A percentile compares a stretch with the other conserved stretches of the same genome.
Evolutionary conservation across 2,797 vertebrate genomes (phyloP).

Genomic region (Platalea minor): DNA sequence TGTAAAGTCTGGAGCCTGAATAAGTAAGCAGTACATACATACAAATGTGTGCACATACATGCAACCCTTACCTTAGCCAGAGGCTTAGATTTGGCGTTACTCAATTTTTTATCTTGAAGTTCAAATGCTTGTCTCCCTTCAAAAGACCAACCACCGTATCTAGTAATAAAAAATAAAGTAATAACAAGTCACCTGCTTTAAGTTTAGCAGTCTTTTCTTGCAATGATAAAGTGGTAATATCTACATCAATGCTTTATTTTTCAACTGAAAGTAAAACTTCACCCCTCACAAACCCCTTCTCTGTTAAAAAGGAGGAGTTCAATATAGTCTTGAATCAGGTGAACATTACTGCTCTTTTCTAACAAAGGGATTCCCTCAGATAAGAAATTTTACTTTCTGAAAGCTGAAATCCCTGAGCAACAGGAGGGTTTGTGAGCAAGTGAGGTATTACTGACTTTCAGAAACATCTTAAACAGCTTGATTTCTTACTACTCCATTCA

Average conservation of each 20-base stretch:
- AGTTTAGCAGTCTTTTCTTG: neutral
- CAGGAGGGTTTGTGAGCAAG: neutral
- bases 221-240: neutral
- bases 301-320: neutral
- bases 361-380: neutral
- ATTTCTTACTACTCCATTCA: neutral
- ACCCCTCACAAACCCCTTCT: neutral
- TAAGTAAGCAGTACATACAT: neutral
- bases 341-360: neutral
- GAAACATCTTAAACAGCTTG: neutral
- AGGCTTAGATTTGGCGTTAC: neutral
- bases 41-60: neutral
- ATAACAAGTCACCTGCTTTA: neutral
- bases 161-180: constrained; percentile 9
- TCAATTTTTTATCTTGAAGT: neutral
- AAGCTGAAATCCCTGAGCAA: neutral
- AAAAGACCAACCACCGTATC: constrained; percentile 78
- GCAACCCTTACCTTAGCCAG: constrained; percentile 69
- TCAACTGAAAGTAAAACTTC: neutral
- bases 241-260: neutral
- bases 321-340: neutral
- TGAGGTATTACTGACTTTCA: neutral
- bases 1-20: neutral
- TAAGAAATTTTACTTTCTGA: neutral
- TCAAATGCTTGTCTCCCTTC: neutral